Evolutionary conservation across 2,113 vertebrate genomes (phyloP).

Genomic region (Rhinolophus sinicus): DNA sequence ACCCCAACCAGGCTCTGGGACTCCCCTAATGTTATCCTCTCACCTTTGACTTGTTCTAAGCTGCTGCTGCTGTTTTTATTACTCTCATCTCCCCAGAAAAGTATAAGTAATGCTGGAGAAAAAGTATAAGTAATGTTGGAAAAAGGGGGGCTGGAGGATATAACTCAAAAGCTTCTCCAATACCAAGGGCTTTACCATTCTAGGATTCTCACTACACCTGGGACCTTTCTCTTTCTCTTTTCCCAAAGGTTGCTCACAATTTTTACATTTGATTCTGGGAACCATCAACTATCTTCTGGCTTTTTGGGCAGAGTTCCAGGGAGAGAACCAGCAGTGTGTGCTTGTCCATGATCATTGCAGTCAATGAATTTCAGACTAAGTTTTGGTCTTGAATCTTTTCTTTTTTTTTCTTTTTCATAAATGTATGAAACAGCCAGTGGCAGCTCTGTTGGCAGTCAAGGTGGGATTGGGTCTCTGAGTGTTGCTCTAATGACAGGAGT

Average conservation of each 20-base stretch:
- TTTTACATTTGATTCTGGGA: neutral
- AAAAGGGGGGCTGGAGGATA: no score
- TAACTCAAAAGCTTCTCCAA: neutral
- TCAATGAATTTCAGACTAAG: neutral
- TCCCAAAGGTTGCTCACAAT: neutral
- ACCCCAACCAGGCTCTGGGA: neutral
- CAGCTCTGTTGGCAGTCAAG: neutral
- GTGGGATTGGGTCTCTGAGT: neutral
- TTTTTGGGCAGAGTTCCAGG: neutral
- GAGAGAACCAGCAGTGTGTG: neutral
- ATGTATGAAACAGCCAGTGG: neutral
- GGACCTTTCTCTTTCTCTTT: neutral
- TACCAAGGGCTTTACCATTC: neutral
- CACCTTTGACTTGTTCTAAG: neutral
- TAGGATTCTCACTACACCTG: neutral
- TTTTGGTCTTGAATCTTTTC: neutral
- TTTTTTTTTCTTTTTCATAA: neutral
- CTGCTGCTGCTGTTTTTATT: neutral
- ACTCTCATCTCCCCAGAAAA: neutral
- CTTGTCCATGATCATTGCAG: neutral
- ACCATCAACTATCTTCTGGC: neutral
- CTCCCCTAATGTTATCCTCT: neutral
- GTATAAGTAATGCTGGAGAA: neutral
- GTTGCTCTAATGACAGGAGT: neutral
- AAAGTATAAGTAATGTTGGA: no score